Evolutionary conservation across 2,888 invertebrate species (phyloP).

Genomic region (Arenicola marina): DNA sequence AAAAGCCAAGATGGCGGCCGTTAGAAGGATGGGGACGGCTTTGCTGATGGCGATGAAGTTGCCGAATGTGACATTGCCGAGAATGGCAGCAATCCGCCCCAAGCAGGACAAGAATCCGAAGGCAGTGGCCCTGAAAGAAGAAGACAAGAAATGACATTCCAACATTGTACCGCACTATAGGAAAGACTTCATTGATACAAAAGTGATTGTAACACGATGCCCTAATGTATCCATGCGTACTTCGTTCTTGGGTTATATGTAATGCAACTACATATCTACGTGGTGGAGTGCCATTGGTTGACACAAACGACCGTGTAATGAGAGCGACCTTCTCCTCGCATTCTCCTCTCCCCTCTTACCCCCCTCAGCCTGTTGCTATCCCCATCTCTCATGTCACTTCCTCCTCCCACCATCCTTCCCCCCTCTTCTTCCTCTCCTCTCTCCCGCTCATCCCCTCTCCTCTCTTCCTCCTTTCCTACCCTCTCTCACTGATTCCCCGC

Average conservation of each 20-base stretch:
- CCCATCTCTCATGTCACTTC: too few relatives aligned
- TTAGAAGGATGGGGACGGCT: slow-evolving; percentile 22
- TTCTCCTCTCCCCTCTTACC: too few relatives aligned
- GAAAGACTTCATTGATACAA: neutral
- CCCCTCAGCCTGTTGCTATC: too few relatives aligned
- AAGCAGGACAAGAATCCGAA: slow-evolving; percentile 19
- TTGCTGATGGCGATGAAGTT: slow-evolving; percentile 19
- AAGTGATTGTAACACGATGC: neutral
- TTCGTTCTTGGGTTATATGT: neutral
- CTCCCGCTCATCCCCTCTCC: too few relatives aligned
- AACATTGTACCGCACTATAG: neutral
- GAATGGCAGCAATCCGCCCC: slow-evolving; percentile 26
- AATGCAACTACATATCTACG: too few relatives aligned
- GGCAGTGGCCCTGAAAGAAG: slow-evolving; percentile 19
- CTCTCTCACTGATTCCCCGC: too few relatives aligned
- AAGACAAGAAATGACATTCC: neutral
- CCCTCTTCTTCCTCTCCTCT: too few relatives aligned
- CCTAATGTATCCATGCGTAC: neutral
- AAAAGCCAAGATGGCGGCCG: slow-evolving; percentile 14
- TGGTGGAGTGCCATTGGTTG: too few relatives aligned
- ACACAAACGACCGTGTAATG: too few relatives aligned
- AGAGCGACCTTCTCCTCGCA: too few relatives aligned
- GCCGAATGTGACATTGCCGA: slow-evolving; percentile 26
- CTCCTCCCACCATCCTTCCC: too few relatives aligned
- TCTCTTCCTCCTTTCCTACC: too few relatives aligned